These are phyloP conservation scores for Lepidostoma basale DNA, from an alignment of 1,140 invertebrate genomes.

Conservation along the genomic window DNA sequence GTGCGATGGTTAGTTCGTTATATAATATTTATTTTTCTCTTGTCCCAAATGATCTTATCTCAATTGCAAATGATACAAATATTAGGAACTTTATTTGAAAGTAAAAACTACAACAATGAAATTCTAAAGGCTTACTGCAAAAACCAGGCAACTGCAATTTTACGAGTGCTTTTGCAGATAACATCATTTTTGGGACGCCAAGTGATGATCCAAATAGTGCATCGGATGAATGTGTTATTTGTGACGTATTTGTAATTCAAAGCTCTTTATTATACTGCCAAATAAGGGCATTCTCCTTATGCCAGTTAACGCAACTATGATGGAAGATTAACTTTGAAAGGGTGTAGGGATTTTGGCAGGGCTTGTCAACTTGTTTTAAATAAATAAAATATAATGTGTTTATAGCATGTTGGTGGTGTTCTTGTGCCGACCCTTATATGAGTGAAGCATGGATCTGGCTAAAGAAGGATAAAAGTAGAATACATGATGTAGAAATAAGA, in stretches of 20 bases:
- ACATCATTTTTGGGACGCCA: neutral
- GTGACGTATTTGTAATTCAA: constrained; percentile 30
- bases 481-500: too few species aligned
- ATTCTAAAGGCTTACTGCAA: neutral
- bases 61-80: too few species aligned
- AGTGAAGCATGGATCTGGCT: too few species aligned
- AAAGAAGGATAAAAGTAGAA: too few species aligned
- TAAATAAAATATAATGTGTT: neutral
- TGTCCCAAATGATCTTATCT: too few species aligned
- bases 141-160: neutral
- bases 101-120: too few species aligned
- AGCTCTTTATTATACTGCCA: constrained; percentile 29
- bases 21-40: too few species aligned
- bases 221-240: neutral
- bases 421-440: too few species aligned
- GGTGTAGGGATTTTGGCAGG: constrained; percentile 17
- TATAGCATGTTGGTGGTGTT: neutral
- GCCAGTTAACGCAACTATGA: constrained; percentile 35
- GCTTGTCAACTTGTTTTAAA: neutral
- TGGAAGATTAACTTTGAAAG: constrained; percentile 28
- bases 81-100: too few species aligned
- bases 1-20: too few species aligned
- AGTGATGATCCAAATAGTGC: constrained; percentile 1
- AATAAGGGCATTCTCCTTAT: constrained; percentile 21
- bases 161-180: constrained; percentile 20